Evolutionary conservation across 2,113 vertebrate species (phyloP).

Genomic region (Ictidomys tridecemlineatus): DNA sequence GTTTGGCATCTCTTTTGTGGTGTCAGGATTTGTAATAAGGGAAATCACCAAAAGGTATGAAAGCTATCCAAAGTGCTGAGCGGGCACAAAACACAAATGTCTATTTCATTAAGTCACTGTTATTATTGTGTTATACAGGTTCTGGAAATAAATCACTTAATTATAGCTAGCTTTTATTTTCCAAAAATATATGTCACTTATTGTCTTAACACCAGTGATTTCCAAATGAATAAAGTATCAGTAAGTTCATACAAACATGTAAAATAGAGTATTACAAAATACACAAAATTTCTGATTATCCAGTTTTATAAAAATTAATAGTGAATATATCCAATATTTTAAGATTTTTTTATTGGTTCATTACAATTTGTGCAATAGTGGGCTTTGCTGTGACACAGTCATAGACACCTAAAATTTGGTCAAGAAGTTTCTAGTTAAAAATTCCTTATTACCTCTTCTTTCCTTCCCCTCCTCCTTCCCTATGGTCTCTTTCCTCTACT

Average conservation of each 20-base stretch:
- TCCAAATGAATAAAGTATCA: conserved; percentile 40
- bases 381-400: no score
- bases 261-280: conserved; percentile 33
- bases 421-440: no score
- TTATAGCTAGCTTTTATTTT: conserved; percentile 15
- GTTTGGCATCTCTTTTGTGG: background rate
- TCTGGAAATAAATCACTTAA: conserved; percentile 36
- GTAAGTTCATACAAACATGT: background rate
- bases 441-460: no score
- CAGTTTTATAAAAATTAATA: no score
- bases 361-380: no score
- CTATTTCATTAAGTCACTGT: conserved; percentile 41
- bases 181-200: conserved; percentile 40
- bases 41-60: conserved; percentile 32
- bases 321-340: no score
- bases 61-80: background rate
- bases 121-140: conserved; percentile 19
- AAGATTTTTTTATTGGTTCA: no score
- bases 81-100: conserved; percentile 17
- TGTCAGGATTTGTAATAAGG: background rate
- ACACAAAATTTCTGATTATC: background rate
- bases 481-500: no score
- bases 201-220: conserved; percentile 24
- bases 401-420: no score
- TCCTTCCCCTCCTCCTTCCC: no score